Conservation (phyloP, 2,113 vertebrate genomes). For the Notothenia coriiceps region DNA sequence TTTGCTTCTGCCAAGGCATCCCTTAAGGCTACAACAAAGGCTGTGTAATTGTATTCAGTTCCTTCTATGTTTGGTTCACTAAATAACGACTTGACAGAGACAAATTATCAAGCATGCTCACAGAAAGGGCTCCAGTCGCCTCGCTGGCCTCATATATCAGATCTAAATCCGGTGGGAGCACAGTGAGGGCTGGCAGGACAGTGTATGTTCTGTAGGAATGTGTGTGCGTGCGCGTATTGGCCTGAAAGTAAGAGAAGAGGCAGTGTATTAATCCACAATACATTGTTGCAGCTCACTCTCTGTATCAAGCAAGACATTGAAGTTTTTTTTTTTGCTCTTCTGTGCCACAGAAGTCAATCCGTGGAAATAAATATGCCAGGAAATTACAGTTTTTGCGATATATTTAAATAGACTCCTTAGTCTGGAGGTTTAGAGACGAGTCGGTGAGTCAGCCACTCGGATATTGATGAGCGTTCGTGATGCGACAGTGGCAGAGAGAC, state of each 20-base stretch:
- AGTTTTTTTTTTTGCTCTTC: not conserved
- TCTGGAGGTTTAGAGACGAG: slow-evolving; percentile 19
- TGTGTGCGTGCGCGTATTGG: not conserved
- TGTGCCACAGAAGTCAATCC: not conserved
- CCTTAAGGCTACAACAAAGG: slow-evolving; percentile 31
- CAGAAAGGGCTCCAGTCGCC: not conserved
- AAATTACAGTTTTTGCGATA: slow-evolving; percentile 35
- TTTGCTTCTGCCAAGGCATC: slow-evolving; percentile 24
- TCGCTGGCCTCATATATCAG: slow-evolving; percentile 29
- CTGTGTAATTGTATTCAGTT: slow-evolving; percentile 24
- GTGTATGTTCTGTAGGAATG: not conserved
- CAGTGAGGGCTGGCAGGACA: slow-evolving; percentile 26
- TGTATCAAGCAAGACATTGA: not conserved
- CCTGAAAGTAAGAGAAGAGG: slow-evolving; percentile 5
- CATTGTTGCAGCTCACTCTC: slow-evolving; percentile 11
- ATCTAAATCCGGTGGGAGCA: slow-evolving; percentile 34
- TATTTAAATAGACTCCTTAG: slow-evolving; percentile 40
- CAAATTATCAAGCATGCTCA: slow-evolving; percentile 19
- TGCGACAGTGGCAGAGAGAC: slow-evolving; percentile 6
- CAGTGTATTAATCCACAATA: not conserved
- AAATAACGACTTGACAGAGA: slow-evolving; percentile 18
- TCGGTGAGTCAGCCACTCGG: slow-evolving; percentile 35
- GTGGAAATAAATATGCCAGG: slow-evolving; percentile 11
- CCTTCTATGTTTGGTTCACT: slow-evolving; percentile 1
- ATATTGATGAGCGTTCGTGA: slow-evolving; percentile 35